phyloP scores from a whole-genome alignment of 2,888 invertebrate species.

The Nasonia oneida region DNA sequence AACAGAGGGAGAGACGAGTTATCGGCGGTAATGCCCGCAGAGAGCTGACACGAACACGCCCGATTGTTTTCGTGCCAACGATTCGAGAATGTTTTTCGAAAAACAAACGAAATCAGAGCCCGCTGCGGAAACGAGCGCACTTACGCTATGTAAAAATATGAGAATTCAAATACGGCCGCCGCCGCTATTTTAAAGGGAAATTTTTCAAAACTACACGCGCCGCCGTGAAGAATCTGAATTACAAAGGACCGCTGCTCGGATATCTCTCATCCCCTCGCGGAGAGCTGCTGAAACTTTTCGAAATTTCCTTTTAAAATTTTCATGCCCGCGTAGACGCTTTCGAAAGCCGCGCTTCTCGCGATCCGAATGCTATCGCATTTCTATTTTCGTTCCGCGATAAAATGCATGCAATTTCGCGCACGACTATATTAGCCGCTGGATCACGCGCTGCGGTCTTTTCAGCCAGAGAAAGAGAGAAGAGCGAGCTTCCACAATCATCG shows the following conservation, averaged over 20 bases:
- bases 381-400: neutral
- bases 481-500: neutral
- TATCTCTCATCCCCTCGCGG: neutral
- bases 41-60: neutral
- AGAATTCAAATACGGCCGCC: neutral
- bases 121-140: neutral
- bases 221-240: neutral
- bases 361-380: neutral
- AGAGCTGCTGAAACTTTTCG: neutral
- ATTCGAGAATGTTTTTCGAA: too few relatives aligned
- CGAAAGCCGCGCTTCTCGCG: neutral
- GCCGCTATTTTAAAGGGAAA: neutral
- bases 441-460: neutral
- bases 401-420: neutral
- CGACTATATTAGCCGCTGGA: neutral
- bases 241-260: neutral
- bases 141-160: constrained; percentile 4
- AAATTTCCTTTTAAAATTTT: neutral
- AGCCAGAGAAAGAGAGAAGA: neutral
- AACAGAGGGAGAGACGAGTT: neutral
- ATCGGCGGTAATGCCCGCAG: neutral
- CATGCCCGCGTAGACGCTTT: neutral
- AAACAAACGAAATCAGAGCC: neutral
- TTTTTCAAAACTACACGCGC: neutral
- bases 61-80: too few relatives aligned